Conservation (phyloP, 2,113 vertebrate species). For the Baryphthengus martii region DNA sequence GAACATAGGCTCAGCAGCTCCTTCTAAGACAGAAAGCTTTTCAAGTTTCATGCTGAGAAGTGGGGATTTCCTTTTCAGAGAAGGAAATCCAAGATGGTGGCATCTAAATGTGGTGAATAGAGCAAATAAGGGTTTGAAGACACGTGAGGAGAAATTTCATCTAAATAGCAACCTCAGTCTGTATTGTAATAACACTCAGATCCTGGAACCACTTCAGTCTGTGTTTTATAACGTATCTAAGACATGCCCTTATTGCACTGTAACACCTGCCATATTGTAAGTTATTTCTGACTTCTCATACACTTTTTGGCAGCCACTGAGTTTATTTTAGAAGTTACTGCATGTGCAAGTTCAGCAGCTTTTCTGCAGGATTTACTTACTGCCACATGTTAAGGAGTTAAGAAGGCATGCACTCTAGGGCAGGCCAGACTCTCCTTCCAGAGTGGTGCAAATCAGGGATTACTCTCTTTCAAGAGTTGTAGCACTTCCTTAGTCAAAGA, state of each 20-base stretch:
- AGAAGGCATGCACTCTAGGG: constrained; percentile 7
- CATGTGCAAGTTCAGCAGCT: constrained; percentile 57
- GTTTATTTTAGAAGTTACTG: constrained; percentile 68
- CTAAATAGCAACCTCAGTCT: not conserved
- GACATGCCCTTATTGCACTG: constrained; percentile 45
- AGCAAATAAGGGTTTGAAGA: not conserved
- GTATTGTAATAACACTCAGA: not conserved
- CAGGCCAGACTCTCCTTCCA: not conserved
- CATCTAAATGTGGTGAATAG: not conserved
- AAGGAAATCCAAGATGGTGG: constrained; percentile 15
- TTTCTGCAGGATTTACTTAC: constrained; percentile 41
- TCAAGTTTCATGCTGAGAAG: not conserved
- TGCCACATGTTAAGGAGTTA: constrained; percentile 32
- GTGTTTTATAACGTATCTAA: constrained; percentile 24
- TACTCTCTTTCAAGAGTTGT: not conserved
- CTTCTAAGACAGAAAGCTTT: constrained; percentile 1
- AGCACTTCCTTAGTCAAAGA: not conserved
- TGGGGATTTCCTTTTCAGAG: not conserved
- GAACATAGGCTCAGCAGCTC: not conserved
- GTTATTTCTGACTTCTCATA: constrained; percentile 61
- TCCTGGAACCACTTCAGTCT: constrained; percentile 34
- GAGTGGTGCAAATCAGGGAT: not conserved
- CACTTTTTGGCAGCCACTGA: constrained; percentile 51
- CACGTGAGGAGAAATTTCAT: not conserved
- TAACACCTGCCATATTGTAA: constrained; percentile 54